A percentile compares a stretch with the other conserved stretches of the same genome.
These are phyloP conservation scores for Epistrophe eligans DNA, from an alignment of 2,888 invertebrate genomes.

Conservation along the genomic window DNA sequence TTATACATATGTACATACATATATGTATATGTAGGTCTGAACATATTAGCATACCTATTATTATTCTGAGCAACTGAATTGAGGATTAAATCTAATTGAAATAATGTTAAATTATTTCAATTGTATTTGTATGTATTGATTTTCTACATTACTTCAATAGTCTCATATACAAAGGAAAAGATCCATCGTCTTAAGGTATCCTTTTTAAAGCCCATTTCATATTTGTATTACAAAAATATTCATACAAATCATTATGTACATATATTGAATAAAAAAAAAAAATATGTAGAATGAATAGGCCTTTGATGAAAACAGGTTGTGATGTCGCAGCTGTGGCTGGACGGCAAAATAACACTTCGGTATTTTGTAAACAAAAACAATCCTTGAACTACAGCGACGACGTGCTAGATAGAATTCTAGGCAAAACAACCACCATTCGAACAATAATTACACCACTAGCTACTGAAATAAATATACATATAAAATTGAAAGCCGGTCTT, in stretches of 20 bases:
- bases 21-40: no score
- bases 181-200: neutral
- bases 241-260: neutral
- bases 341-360: neutral
- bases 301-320: constrained; percentile 39
- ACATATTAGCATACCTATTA: no score
- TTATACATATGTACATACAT: no score
- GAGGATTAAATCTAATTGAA: no score
- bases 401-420: neutral
- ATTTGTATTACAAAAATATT: neutral
- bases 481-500: constrained; percentile 16
- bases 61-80: no score
- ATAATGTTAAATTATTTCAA: no score
- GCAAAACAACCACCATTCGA: neutral
- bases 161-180: neutral
- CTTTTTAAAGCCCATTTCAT: neutral
- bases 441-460: neutral
- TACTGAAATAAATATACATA: neutral
- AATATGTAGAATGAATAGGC: neutral
- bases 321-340: constrained; percentile 13
- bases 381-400: constrained; percentile 54
- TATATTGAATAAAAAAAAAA: neutral
- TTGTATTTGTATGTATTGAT: no score
- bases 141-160: no score
- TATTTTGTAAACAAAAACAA: constrained; percentile 69